Conservation (phyloP, 2,888 invertebrate species). For the Anodontia alba region DNA sequence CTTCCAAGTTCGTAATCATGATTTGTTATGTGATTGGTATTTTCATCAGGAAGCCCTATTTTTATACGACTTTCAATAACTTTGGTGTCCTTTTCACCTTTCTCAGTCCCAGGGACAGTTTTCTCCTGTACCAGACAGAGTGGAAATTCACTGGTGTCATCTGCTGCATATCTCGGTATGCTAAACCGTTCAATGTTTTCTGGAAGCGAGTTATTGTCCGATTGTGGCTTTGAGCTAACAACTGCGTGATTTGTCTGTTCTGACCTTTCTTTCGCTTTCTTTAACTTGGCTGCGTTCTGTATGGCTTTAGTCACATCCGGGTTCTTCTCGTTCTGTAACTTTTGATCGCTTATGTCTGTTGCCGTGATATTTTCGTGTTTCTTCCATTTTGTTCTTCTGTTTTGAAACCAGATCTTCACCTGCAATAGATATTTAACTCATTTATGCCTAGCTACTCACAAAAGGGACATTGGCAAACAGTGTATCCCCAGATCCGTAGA, state of each 20-base stretch:
- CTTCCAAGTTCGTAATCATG: not conserved
- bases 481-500: too few species aligned
- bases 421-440: too few species aligned
- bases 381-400: slow-evolving; percentile 93
- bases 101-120: not conserved
- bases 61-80: not conserved
- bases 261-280: slow-evolving; percentile 59
- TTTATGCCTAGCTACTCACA: too few species aligned
- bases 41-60: not conserved
- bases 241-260: slow-evolving; percentile 16
- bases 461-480: too few species aligned
- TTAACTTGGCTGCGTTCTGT: slow-evolving; percentile 62
- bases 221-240: not conserved
- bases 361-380: slow-evolving; percentile 96
- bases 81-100: not conserved
- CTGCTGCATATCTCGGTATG: not conserved
- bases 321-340: slow-evolving; percentile 85
- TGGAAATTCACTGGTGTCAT: slow-evolving; percentile 3
- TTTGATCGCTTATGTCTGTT: slow-evolving; percentile 94
- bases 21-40: not conserved
- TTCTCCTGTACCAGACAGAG: not conserved
- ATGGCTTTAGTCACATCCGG: slow-evolving; percentile 64
- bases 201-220: not conserved
- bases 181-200: not conserved
- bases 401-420: slow-evolving; percentile 97